Base-by-base conservation (phyloP, 2,113 vertebrate genomes). In the Labeo rohita region DNA sequence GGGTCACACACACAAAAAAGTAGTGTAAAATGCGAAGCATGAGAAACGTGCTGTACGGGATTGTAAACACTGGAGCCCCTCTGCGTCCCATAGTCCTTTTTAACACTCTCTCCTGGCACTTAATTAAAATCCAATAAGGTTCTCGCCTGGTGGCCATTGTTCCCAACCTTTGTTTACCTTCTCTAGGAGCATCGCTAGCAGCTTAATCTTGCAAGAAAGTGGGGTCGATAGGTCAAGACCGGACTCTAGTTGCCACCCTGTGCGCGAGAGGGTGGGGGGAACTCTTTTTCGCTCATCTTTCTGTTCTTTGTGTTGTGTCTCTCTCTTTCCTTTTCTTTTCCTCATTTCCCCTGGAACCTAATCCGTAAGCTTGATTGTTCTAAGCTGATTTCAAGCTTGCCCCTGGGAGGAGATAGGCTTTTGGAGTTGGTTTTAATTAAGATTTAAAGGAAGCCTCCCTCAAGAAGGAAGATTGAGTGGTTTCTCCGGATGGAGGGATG, bases 41-140 rank as follows among this genome's bases (percentile, higher is more conserved):
- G 23, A 76, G 74, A 76, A 76, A 76, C 6, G 28, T 36, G 45
- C 15, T 68, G 45, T 68, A 50, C 1, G 16, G 23, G 23, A 70
- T 82, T 82, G 63, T 82, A 28, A 70, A 70, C 8, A 21, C 28
- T 39, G 75, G 49, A 49, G 15, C 50, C 50, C 75, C 52, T 78
- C 23, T 78, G 50, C 34, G 49, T 94, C 92, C 92, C 92, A 92
- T 84, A 90, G 88, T 93, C 93, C 91, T 89, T 76, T 87, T 93
- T 93, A 93, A 93, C 93, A 93, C 85, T 92, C 91, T 93, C 92
- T 92, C 90, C 88, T 90, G 91, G 92, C 92, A 92, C 89, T 92
- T 95, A 95, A 95, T 95, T 95, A 95, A 92, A 95, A 95, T 94
- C 94, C 94, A 95, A 95, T 94, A 94, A 94, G 93, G 93, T 93